These are phyloP conservation scores for Elaeidobius kamerunicus DNA, from an alignment of 2,888 invertebrate genomes.

Conservation along the genomic window DNA sequence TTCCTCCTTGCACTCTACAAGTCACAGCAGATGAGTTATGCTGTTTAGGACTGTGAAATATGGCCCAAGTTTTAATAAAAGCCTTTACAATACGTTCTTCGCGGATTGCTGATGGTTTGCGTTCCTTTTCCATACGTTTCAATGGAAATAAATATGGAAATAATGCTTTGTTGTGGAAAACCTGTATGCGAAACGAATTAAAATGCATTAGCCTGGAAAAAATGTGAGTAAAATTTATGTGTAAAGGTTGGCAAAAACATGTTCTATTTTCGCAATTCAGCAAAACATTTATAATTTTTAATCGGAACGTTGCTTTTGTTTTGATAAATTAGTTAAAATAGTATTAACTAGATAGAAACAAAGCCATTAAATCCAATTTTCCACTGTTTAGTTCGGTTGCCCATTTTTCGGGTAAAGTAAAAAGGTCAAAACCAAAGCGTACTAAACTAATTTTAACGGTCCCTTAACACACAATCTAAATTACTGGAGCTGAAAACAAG, in stretches of 20 bases:
- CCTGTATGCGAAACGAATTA: background rate
- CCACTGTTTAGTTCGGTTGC: constrained; percentile 10
- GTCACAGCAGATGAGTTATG: constrained; percentile 35
- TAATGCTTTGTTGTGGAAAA: background rate
- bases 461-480: constrained; percentile 30
- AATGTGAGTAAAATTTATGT: too few species aligned
- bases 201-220: too few species aligned
- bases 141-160: background rate
- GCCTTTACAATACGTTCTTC: constrained; percentile 32
- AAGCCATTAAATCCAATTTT: constrained; percentile 2
- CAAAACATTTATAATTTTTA: too few species aligned
- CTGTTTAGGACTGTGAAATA: constrained; percentile 36
- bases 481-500: constrained; percentile 31
- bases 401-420: constrained; percentile 21
- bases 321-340: background rate
- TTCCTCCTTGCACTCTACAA: constrained; percentile 30
- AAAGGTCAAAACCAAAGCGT: constrained; percentile 21
- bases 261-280: too few species aligned
- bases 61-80: constrained; percentile 39
- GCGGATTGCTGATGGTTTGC: constrained; percentile 15
- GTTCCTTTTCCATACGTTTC: background rate
- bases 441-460: constrained; percentile 30
- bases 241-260: too few species aligned
- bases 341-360: background rate
- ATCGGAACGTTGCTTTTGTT: too few species aligned